phyloP scores from a whole-genome alignment of 2,888 invertebrate species.

The Xanthorhoe spadicearia region DNA sequence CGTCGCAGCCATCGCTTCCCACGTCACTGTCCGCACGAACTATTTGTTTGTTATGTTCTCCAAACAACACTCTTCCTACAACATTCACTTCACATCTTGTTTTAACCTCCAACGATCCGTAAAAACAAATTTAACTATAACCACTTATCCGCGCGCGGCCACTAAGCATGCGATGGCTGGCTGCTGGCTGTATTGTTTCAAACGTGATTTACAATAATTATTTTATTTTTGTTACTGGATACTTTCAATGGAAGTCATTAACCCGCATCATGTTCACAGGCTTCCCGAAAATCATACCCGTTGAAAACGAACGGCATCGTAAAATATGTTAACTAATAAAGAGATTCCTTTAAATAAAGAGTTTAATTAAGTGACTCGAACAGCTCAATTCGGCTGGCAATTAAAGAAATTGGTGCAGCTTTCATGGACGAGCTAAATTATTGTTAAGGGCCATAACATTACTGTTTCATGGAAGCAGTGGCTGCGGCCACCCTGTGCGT shows the following conservation, averaged over 20 bases:
- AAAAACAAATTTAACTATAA: conserved; percentile 43
- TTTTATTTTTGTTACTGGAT: conserved; percentile 55
- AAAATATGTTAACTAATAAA: conserved; percentile 70
- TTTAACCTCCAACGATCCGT: conserved; percentile 45
- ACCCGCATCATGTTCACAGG: conserved; percentile 63
- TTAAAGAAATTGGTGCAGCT: conserved; percentile 77
- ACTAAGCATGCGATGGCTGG: conserved; percentile 49
- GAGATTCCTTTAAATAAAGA: conserved; percentile 63
- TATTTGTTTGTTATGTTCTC: conserved; percentile 39
- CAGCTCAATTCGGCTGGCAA: conserved; percentile 68
- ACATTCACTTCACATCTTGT: conserved; percentile 38
- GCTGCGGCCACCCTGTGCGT: conserved; percentile 74
- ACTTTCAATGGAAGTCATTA: conserved; percentile 64
- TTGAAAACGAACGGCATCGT: conserved; percentile 58
- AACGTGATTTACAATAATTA: conserved; percentile 51
- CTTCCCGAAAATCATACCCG: conserved; percentile 56
- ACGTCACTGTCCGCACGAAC: conserved; percentile 45
- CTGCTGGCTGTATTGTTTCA: conserved; percentile 54
- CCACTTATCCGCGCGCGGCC: conserved; percentile 35
- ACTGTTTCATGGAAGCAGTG: conserved; percentile 78
- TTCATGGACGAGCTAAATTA: conserved; percentile 71
- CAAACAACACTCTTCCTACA: conserved; percentile 38
- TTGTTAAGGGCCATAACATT: conserved; percentile 75
- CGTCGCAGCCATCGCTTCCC: conserved; percentile 34
- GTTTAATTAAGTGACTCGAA: conserved; percentile 71